phyloP scores from a whole-genome alignment of 1,140 invertebrate genomes.

The Brachionus calyciflorus region DNA sequence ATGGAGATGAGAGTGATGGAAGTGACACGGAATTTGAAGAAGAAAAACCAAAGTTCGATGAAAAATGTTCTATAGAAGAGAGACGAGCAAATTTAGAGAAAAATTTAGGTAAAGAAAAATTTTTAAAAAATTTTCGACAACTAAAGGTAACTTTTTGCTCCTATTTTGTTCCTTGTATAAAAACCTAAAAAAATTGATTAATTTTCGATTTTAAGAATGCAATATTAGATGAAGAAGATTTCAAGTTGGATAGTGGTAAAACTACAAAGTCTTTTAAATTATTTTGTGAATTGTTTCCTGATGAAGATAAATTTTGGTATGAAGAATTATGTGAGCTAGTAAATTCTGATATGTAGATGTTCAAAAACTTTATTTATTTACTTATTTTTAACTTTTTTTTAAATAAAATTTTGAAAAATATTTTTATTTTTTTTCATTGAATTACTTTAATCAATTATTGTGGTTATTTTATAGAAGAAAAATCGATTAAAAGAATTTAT shows the following conservation, averaged over 20 bases:
- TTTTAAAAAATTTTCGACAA: background rate
- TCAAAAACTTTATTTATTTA: background rate
- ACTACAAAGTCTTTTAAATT: slow-evolving; percentile 11
- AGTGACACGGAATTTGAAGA: slow-evolving; percentile 45
- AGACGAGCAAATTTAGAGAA: slow-evolving; percentile 23
- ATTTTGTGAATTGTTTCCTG: slow-evolving; percentile 24
- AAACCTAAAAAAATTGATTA: no score
- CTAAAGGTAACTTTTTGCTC: slow-evolving; percentile 17
- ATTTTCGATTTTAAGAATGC: no score
- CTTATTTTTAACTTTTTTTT: no score
- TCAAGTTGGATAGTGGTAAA: background rate
- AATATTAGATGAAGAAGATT: slow-evolving; percentile 5
- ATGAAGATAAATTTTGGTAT: background rate
- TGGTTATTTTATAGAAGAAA: no score
- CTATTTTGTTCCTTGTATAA: no score
- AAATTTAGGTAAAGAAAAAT: slow-evolving; percentile 16
- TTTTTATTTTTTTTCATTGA: no score
- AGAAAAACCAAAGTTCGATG: background rate
- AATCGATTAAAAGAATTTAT: no score
- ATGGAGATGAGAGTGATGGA: slow-evolving; percentile 7
- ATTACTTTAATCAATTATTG: no score
- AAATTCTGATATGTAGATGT: background rate
- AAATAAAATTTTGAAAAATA: no score
- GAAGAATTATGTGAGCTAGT: slow-evolving; percentile 11
- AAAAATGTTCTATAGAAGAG: slow-evolving; percentile 21